Evolutionary conservation across 2,797 vertebrate species (phyloP), one percentile per base, ranked within the genome.

Genomic region (Fundulus diaphanus): DNA sequence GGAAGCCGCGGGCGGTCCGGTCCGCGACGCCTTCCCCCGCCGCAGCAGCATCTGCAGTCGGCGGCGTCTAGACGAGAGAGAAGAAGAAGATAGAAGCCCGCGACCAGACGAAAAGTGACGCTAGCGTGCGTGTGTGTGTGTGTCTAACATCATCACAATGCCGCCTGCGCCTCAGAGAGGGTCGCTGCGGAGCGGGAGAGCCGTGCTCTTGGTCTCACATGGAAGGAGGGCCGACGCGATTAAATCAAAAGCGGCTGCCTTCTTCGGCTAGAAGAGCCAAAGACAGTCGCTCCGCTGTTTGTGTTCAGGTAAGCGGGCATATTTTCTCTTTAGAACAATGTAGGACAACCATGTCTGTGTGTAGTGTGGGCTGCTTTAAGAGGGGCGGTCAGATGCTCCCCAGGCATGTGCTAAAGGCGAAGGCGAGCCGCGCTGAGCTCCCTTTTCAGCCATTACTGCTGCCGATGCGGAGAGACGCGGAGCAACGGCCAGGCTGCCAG

Each of bases 371-470:
- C 35, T 80, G 61, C 87, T 92, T 87, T 85, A 85, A 79, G 73
- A 85, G 86, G 85, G 89, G 37, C 68, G 90, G 89, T 81, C 80
- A 85, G 9, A 85, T 73, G 76, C 80, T 83, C 73, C 83, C 83
- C 81, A 77, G 82, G 90, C 88, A 87, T 90, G 87, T 91, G 91
- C 90, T 84, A 56, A 79, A 81, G 81, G 91, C 90, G 83, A 56
- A 79, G 82, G 81, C 80, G 76, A 92, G 88, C 89, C 80, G 66
- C 81, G 79, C 84, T 1, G 87, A 87, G 86, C 87, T 90, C 87
- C 85, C 84, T 86, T 88, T 93, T 84, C 91, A 90, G 90, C 91
- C 92, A 92, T 93, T 93, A 76, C 83, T 87, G 88, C 79, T 83
- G 84, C 79, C 74, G 78, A 87, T 73, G 80, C 81, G 24, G 81